Percentiles rank a stretch among this genome's conserved stretches.
Evolutionary conservation across 2,888 invertebrate species (phyloP).

Genomic region (Alloscopus bannaensis): DNA sequence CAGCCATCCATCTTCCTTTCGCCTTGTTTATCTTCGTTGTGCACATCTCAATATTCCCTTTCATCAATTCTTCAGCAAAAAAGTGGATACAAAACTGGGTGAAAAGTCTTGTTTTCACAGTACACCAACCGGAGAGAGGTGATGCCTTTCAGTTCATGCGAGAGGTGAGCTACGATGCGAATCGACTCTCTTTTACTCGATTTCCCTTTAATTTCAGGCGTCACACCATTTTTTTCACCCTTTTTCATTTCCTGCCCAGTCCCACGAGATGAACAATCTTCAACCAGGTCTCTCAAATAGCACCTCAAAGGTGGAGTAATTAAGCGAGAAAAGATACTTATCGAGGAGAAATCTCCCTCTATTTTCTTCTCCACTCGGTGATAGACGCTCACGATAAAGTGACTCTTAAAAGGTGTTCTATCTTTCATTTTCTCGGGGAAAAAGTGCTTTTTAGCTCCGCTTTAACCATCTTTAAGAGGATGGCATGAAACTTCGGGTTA

Average conservation of each 20-base stretch:
- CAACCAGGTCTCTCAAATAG: not conserved
- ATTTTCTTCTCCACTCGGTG: not conserved
- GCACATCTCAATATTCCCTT: not conserved
- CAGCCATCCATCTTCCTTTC: conserved; percentile 28
- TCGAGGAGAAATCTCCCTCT: too few relatives aligned
- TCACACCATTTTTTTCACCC: not conserved
- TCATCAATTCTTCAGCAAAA: conserved; percentile 1
- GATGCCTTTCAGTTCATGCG: not conserved
- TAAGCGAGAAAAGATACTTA: too few relatives aligned
- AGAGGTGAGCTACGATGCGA: too few relatives aligned
- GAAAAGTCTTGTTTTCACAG: not conserved
- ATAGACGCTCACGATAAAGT: not conserved
- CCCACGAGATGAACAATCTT: not conserved
- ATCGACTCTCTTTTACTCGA: not conserved
- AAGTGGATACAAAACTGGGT: not conserved
- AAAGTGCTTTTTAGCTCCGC: conserved; percentile 23
- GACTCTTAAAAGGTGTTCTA: too few relatives aligned
- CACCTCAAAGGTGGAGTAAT: too few relatives aligned
- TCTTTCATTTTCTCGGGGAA: too few relatives aligned
- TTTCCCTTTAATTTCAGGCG: not conserved
- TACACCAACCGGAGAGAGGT: not conserved
- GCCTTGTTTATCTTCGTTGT: conserved; percentile 14
- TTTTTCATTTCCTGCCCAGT: not conserved
- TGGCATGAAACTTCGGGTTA: too few relatives aligned
- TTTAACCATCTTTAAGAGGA: not conserved